Evolutionary conservation across 1,140 invertebrate species (phyloP), one percentile per base, ranked within the genome.

Genomic region (Sitophilus oryzae): DNA sequence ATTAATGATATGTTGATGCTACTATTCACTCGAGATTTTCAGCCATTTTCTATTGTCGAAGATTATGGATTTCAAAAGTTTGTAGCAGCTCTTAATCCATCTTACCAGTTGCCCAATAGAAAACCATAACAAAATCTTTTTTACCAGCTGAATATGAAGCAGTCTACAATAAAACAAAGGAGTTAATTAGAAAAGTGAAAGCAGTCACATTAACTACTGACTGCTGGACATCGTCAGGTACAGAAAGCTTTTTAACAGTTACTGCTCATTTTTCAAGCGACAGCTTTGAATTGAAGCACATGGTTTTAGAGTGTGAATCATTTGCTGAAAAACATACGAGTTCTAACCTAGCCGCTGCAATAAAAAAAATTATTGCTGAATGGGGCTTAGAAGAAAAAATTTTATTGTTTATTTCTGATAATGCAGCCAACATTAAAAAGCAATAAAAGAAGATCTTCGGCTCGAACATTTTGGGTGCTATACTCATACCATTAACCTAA

Each of bases 31-130:
- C 25, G 51, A 9, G 64, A 66, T 38, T 64, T 55, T 59, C 65
- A 69, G 51, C 63, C 63, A 15, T 66, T 68, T 52, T 52, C 58
- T 6, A 47, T 68, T 18, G 62, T 68, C 2, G 64, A 67, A 57
- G 62, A 67, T 42, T 3, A 56, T 18, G 63, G 60, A 4, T 69
- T 69, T 55, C 50, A 42, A 41, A 16, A 25, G 21, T 69, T 65
- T 49, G 58, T 52, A 9, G 38, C 38, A 20, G 41, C 50, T 19
- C 36, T 70, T 37, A 67, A 67, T 59, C 64, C 68, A 2, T 40
- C 35, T 25, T 69, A 67, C 42, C 25, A 56, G 8, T 49, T 70
- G 16, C 68, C 61, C 10, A 51, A 43, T 16, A 57, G 23, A 67
- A 67, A 57, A 49, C 41, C 3, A 44, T 62, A 9, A 21, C 63